phyloP scores from a whole-genome alignment of 2,113 vertebrate genomes.

The Syngnathus scovelli region DNA sequence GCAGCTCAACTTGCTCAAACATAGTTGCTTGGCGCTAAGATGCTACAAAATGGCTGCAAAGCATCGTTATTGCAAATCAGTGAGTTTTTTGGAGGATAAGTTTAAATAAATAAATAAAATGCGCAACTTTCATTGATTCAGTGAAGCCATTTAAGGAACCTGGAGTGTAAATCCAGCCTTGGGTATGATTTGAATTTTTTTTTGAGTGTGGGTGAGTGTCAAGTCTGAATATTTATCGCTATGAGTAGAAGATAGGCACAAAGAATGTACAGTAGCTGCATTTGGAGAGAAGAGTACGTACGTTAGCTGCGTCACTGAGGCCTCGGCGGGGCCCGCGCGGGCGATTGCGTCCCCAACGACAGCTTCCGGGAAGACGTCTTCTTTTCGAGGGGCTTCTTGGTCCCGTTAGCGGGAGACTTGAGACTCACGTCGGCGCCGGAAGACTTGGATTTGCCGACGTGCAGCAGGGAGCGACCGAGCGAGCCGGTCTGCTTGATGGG shows the following conservation, averaged over 20 bases:
- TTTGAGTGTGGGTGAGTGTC: background rate
- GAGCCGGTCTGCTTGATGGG: conserved; percentile 73
- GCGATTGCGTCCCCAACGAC: conserved; percentile 84
- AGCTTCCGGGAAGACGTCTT: conserved; percentile 77
- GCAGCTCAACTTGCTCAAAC: no score
- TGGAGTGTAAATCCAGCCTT: background rate
- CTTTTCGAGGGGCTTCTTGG: conserved; percentile 78
- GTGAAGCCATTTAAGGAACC: background rate
- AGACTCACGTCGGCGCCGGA: conserved; percentile 75
- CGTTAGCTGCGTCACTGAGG: conserved; percentile 79
- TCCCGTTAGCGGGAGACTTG: conserved; percentile 72
- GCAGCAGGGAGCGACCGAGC: conserved; percentile 80
- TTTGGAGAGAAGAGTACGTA: conserved; percentile 58
- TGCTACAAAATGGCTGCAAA: no score
- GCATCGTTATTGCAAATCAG: no score
- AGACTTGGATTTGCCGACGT: conserved; percentile 86
- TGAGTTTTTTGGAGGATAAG: no score
- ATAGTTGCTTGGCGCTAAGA: no score
- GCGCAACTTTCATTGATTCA: no score
- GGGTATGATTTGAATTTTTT: background rate
- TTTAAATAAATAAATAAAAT: no score
- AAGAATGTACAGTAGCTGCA: conserved; percentile 78
- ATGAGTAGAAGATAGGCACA: conserved; percentile 75
- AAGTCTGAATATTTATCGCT: background rate
- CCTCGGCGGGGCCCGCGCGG: conserved; percentile 83